Conservation (phyloP, 2,888 invertebrate genomes). For the Rhingia campestris region DNA sequence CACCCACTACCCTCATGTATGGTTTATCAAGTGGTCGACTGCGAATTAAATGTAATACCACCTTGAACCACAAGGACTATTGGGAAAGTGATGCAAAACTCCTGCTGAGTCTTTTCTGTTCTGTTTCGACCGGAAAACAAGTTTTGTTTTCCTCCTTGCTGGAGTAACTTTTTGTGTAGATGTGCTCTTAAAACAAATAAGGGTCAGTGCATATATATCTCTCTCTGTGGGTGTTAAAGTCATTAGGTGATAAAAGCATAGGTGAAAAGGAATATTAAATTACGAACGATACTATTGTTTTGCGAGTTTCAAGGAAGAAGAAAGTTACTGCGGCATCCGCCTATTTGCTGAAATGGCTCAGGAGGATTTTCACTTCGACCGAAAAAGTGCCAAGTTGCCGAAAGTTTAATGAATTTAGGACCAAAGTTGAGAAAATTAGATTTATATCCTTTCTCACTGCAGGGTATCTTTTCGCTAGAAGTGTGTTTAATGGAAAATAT, state of each 20-base stretch:
- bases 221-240: constrained; percentile 67
- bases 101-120: constrained; percentile 53
- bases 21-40: constrained; percentile 65
- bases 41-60: constrained; percentile 68
- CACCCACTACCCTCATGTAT: constrained; percentile 47
- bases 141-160: constrained; percentile 39
- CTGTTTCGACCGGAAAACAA: constrained; percentile 47
- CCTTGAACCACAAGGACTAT: constrained; percentile 41
- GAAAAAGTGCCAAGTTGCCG: constrained; percentile 52
- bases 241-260: constrained; percentile 73
- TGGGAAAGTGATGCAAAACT: constrained; percentile 42
- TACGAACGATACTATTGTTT: constrained; percentile 63
- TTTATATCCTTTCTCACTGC: constrained; percentile 56
- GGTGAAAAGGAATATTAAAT: constrained; percentile 74
- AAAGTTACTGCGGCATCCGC: constrained; percentile 52
- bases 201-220: constrained; percentile 53
- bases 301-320: constrained; percentile 17
- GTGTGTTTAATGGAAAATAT: constrained; percentile 2
- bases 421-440: constrained; percentile 67
- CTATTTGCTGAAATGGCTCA: constrained; percentile 57
- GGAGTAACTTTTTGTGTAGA: constrained; percentile 49
- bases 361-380: constrained; percentile 45
- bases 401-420: constrained; percentile 71
- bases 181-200: constrained; percentile 63
- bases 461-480: constrained; percentile 17